These are phyloP conservation scores for Amphiduros pacificus DNA, from an alignment of 2,888 invertebrate genomes.

Conservation along the genomic window DNA sequence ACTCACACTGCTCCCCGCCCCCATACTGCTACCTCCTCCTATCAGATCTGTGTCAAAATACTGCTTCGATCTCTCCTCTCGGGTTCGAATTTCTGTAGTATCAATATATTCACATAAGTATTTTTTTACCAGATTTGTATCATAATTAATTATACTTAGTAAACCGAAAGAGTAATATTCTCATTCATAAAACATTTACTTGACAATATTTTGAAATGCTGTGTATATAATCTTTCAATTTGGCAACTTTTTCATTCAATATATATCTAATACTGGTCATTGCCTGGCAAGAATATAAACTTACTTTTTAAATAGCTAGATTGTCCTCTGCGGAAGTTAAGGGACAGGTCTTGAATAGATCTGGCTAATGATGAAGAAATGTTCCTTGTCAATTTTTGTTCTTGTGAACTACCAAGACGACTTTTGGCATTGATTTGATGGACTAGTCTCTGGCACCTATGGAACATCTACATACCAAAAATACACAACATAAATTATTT, in stretches of 20 bases:
- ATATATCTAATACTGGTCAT: too few relatives aligned
- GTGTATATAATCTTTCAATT: too few relatives aligned
- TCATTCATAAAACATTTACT: too few relatives aligned
- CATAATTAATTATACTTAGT: too few relatives aligned
- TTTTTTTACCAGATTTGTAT: too few relatives aligned
- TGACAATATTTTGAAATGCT: too few relatives aligned
- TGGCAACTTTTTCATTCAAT: too few relatives aligned
- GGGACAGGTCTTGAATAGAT: slow-evolving; percentile 84
- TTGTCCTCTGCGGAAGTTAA: slow-evolving; percentile 81
- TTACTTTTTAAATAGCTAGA: slow-evolving; percentile 80
- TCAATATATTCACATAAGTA: slow-evolving; percentile 18
- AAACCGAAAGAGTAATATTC: not conserved
- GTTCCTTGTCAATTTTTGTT: slow-evolving; percentile 78
- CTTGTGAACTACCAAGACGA: slow-evolving; percentile 65
- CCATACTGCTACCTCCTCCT: slow-evolving; percentile 13
- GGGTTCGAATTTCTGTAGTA: slow-evolving; percentile 74
- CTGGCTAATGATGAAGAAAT: slow-evolving; percentile 83
- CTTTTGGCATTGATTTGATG: slow-evolving; percentile 62
- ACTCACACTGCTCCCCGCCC: too few relatives aligned
- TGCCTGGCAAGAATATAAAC: too few relatives aligned
- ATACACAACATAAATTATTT: not conserved
- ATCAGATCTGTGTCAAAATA: slow-evolving; percentile 72
- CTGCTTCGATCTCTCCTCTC: slow-evolving; percentile 87
- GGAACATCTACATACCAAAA: slow-evolving; percentile 61
- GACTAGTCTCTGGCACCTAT: slow-evolving; percentile 64